A percentile compares a stretch with the other conserved stretches of the same genome.
These are phyloP conservation scores for Drosophila lini DNA, from an alignment of 1,140 invertebrate genomes.

Conservation along the genomic window DNA sequence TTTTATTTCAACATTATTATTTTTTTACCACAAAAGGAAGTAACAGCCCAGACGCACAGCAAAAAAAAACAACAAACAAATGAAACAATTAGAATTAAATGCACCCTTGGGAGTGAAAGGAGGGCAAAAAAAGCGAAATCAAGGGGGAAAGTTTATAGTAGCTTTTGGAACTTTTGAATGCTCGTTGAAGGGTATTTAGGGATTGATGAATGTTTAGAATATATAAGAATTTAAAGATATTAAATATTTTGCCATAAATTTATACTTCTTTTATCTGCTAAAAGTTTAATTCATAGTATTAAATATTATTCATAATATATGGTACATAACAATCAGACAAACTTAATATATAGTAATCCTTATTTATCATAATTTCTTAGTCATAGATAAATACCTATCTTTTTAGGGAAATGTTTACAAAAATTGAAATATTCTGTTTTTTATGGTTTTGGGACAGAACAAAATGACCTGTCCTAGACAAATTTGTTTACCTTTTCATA, in stretches of 20 bases:
- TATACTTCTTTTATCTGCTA: background rate
- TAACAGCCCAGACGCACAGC: conserved; percentile 15
- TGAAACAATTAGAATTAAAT: conserved; percentile 80
- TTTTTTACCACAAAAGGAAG: conserved; percentile 48
- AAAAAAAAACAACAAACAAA: conserved; percentile 63
- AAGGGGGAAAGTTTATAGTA: conserved; percentile 2
- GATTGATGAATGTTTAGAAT: background rate
- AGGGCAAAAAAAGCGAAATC: conserved; percentile 2
- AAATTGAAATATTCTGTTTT: conserved; percentile 31
- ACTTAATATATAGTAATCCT: background rate
- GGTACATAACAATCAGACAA: too few species aligned
- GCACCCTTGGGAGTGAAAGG: conserved; percentile 58
- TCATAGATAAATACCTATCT: conserved; percentile 23
- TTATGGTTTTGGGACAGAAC: conserved; percentile 17
- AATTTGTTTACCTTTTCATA: conserved; percentile 13
- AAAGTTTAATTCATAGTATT: background rate
- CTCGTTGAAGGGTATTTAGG: conserved; percentile 9
- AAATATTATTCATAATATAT: too few species aligned
- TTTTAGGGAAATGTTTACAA: background rate
- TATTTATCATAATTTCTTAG: conserved; percentile 15
- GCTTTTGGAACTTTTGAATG: conserved; percentile 11
- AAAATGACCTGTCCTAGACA: background rate
- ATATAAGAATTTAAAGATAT: background rate
- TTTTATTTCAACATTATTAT: conserved; percentile 47
- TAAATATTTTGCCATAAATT: background rate